These are phyloP conservation scores for Eurosta solidaginis DNA, from an alignment of 1,140 invertebrate species.

Conservation along the genomic window DNA sequence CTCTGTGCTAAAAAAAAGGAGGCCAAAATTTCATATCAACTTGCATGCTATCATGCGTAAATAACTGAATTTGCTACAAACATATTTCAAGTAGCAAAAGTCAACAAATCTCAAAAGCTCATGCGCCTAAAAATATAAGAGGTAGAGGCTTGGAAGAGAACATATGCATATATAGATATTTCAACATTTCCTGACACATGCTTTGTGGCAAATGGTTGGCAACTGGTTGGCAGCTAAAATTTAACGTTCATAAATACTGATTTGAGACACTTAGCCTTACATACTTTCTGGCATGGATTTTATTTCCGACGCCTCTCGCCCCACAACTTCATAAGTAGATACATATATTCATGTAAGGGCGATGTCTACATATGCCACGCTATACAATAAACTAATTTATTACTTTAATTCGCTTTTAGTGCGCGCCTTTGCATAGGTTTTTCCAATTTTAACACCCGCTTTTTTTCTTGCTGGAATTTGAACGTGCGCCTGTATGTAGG, in stretches of 20 bases:
- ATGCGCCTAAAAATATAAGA: no score
- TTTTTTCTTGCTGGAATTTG: no score
- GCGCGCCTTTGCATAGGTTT: background rate
- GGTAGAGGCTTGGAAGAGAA: no score
- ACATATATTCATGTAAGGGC: background rate
- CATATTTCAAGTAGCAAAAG: no score
- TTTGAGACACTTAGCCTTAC: background rate
- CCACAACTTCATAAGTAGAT: background rate
- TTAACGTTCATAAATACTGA: background rate
- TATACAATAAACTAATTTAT: constrained; percentile 26
- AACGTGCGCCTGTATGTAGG: background rate
- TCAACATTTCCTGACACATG: no score
- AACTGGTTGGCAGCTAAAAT: background rate
- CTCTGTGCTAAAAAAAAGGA: no score
- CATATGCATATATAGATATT: no score
- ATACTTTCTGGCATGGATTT: background rate
- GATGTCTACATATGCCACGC: background rate
- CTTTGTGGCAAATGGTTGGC: no score
- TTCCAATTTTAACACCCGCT: background rate
- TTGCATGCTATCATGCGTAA: no score
- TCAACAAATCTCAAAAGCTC: no score
- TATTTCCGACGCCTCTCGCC: background rate
- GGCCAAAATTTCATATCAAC: no score
- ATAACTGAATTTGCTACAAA: no score
- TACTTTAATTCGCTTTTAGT: constrained; percentile 24